These are phyloP conservation scores for Rosalia funebris DNA, from an alignment of 2,888 invertebrate species.

Conservation along the genomic window DNA sequence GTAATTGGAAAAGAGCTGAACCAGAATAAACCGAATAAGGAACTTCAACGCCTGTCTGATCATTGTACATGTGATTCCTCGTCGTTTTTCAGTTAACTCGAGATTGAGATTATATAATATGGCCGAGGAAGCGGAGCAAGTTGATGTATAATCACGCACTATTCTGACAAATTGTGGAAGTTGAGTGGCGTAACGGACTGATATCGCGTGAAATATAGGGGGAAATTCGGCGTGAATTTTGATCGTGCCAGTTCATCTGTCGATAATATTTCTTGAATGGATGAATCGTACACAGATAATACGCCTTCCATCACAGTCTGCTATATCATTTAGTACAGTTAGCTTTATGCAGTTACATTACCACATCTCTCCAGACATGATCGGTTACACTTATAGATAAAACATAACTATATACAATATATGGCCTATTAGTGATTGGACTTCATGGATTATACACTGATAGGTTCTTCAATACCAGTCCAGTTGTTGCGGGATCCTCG, in stretches of 20 bases:
- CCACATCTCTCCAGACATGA: too few relatives aligned
- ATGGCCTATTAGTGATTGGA: too few relatives aligned
- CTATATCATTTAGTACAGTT: too few relatives aligned
- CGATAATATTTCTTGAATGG: too few relatives aligned
- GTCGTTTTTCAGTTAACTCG: slow-evolving; percentile 10
- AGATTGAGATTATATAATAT: slow-evolving; percentile 14
- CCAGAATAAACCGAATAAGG: slow-evolving; percentile 62
- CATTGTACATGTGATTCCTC: slow-evolving; percentile 18
- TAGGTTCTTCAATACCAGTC: too few relatives aligned
- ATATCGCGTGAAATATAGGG: slow-evolving; percentile 11
- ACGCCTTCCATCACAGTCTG: too few relatives aligned
- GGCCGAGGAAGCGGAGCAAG: background rate
- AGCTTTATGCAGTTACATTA: too few relatives aligned
- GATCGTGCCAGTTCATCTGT: slow-evolving; percentile 1
- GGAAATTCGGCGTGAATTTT: slow-evolving; percentile 16
- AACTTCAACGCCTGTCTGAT: slow-evolving; percentile 48
- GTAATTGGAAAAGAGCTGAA: slow-evolving; percentile 62
- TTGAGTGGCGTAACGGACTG: slow-evolving; percentile 13
- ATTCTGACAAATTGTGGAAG: slow-evolving; percentile 21
- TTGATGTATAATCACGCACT: slow-evolving; percentile 24
- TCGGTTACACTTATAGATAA: too few relatives aligned
- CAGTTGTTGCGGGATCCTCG: too few relatives aligned
- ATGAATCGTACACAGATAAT: too few relatives aligned
- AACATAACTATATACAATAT: too few relatives aligned
- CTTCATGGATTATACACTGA: too few relatives aligned